Evolutionary conservation across 2,888 invertebrate genomes (phyloP).

Genomic region (Nephrotoma appendiculata): DNA sequence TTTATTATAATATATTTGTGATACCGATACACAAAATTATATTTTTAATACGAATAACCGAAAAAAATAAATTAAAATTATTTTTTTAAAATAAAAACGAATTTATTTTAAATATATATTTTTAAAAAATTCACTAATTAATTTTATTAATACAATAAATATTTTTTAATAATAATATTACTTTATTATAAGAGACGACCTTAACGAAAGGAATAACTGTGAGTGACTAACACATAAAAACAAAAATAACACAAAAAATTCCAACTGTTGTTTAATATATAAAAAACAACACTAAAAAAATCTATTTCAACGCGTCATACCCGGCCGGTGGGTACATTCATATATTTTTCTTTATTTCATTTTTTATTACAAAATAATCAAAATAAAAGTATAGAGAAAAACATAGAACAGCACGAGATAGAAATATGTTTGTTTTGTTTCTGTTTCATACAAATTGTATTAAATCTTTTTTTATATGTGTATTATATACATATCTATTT

Average conservation of each 20-base stretch:
- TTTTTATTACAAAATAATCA: background rate
- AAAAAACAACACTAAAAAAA: background rate
- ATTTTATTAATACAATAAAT: background rate
- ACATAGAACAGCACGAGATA: background rate
- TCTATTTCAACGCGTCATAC: background rate
- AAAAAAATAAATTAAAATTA: background rate
- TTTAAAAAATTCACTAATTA: background rate
- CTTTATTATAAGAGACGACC: background rate
- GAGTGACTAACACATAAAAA: background rate
- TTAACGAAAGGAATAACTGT: background rate
- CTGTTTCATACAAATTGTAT: background rate
- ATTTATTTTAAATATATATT: background rate
- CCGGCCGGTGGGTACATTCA: constrained; percentile 2
- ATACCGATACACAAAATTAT: background rate
- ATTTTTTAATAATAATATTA: background rate
- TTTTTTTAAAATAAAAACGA: background rate
- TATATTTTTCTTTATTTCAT: background rate
- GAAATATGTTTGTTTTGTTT: background rate
- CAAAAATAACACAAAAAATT: background rate
- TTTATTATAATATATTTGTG: background rate
- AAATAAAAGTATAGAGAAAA: background rate
- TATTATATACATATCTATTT: background rate
- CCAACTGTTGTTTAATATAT: constrained; percentile 1
- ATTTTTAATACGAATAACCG: background rate
- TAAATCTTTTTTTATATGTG: background rate